Base-by-base conservation (phyloP, 2,113 vertebrate genomes). In the Asarcornis scutulata region DNA sequence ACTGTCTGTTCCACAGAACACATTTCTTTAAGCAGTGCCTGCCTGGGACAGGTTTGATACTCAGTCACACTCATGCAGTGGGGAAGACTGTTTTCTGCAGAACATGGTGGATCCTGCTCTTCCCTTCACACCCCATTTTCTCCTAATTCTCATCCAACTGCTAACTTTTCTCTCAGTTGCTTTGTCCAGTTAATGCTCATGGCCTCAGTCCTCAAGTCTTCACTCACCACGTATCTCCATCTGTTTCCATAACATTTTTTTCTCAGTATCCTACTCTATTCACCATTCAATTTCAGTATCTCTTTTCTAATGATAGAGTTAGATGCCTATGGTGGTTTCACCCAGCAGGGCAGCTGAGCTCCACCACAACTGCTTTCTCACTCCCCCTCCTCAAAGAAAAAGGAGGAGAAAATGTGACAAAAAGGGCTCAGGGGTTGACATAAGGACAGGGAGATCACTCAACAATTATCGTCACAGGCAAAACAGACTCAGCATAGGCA, bases 31-130 rank as follows among this genome's bases (percentile, higher is more conserved):
- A 44, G 40, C 16, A 23, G 13, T 53, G 31, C 48, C 81, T 86
- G 55, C 21, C 63, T 40, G 72, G 44, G 11, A 32, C 22, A 71
- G 29, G 11, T 72, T 85, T 62, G 46, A 22, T 79, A 67, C 71
- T 89, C 53, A 29, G 0, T 83, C 38, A 7, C 5, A 0, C 5
- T 32, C 13, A 1, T 34, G 13, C 32, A 22, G 11, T 17, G 26
- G 32, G 14, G 20, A 76, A 76, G 14, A 36, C 17, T 68, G 22
- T 0, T 71, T 64, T 67, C 48, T 64, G 14, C 48, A 76, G 32
- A 34, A 32, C 38, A 68, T 5, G 0, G 11, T 76, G 22, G 8
- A 79, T 76, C 18, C 25, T 77, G 25, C 58, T 64, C 25, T 84
- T 85, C 56, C 40, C 31, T 88, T 8, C 8, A 31, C 22, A 13